Base-by-base conservation (phyloP, 2,113 vertebrate species). In the Thamnaconus septentrionalis region DNA sequence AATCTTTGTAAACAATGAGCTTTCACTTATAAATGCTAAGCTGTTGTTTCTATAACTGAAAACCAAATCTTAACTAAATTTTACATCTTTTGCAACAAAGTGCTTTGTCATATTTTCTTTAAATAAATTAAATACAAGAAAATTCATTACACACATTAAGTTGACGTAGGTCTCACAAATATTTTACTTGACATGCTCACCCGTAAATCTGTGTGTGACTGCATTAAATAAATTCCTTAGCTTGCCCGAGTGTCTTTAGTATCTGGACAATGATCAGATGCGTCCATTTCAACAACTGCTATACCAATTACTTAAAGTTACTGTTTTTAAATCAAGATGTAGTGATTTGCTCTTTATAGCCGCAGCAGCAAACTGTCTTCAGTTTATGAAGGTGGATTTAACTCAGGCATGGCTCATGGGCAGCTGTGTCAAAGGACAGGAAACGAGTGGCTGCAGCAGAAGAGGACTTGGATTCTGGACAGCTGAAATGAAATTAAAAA, bases 81-180 rank as follows among this genome's bases (percentile, higher is more conserved):
- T 61, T 72, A 66, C 63, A 77, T 75, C 10, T 68, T 82, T 85
- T 78, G 56, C 50, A 84, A 85, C 83, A 89, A 91, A 90, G 89
- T 91, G 87, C 85, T 77, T 75, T 43, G 69, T 85, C 66, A 81
- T 57, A 74, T 81, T 80, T 81, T 77, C 73, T 73, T 43, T 46
- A 88, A 91, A 91, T 90, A 91, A 91, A 90, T 89, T 89, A 91
- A 87, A 81, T 55, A 75, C 53, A 81, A 82, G 69, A 82, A 83
- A 31, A 31, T 71, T 76, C 52, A 62, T 61, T 73, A 79, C 64
- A 78, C 61, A 85, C 76, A 89, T 71, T 31, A 86, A 78, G 76
- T 75, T 69, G 89, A 91, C 85, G 82, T 73, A 86, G 77, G 7
- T 76, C 53, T 75, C 53, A 73, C 39, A 77, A 44, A 56, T 64